These are phyloP conservation scores for Polylopha cassiicola DNA, from an alignment of 2,888 invertebrate genomes.

Conservation along the genomic window DNA sequence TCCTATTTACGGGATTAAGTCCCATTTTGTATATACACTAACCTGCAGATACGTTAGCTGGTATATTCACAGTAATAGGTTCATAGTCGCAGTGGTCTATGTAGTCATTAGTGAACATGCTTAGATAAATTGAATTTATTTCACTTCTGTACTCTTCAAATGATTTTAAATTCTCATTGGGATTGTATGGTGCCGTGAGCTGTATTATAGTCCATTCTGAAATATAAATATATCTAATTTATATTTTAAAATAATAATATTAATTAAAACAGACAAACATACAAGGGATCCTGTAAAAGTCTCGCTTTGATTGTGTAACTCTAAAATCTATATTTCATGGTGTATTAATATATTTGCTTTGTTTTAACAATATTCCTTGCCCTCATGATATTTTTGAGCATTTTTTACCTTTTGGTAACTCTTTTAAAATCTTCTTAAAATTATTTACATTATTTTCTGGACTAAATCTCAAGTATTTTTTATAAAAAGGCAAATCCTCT, in stretches of 20 bases:
- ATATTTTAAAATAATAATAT: background rate
- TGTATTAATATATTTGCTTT: too few species aligned
- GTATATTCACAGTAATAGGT: conserved; percentile 56
- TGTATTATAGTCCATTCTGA: conserved; percentile 81
- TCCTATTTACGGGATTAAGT: too few species aligned
- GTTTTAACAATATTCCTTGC: too few species aligned
- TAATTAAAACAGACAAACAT: too few species aligned
- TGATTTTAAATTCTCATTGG: conserved; percentile 61
- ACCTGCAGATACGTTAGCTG: conserved; percentile 63
- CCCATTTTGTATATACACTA: too few species aligned
- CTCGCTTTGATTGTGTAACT: too few species aligned
- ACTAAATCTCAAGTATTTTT: conserved; percentile 53
- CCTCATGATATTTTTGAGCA: too few species aligned
- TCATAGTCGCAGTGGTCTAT: conserved; percentile 36
- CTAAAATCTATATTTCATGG: too few species aligned
- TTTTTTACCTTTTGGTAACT: conserved; percentile 61
- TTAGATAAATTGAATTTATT: conserved; percentile 53
- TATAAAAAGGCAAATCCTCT: conserved; percentile 50
- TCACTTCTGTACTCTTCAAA: conserved; percentile 50
- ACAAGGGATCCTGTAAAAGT: too few species aligned
- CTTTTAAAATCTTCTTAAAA: conserved; percentile 54
- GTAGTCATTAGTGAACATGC: conserved; percentile 58
- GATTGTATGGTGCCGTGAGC: conserved; percentile 71
- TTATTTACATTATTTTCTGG: conserved; percentile 58
- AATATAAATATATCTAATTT: conserved; percentile 26